Percentiles rank a stretch among this genome's conserved stretches.
These are phyloP conservation scores for Pica pica DNA, from an alignment of 2,113 vertebrate species.

Conservation along the genomic window DNA sequence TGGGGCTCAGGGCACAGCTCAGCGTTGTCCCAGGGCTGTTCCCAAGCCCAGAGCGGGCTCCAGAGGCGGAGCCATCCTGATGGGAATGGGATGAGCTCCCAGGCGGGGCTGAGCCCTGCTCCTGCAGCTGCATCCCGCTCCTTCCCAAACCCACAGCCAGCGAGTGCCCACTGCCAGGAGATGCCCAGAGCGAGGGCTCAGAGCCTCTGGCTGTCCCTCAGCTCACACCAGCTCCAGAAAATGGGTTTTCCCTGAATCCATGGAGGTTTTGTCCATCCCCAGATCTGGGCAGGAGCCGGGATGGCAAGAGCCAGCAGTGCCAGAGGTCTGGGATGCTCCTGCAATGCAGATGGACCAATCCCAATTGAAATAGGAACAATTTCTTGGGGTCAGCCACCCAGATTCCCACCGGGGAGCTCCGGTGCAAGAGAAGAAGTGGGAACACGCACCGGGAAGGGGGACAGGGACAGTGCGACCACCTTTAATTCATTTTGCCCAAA, in stretches of 20 bases:
- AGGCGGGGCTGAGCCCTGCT: not conserved
- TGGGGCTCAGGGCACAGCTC: not conserved
- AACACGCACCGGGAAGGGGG: fast-evolving
- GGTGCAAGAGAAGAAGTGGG: not conserved
- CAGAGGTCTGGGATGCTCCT: not conserved
- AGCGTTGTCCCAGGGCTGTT: not conserved
- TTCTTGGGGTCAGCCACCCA: not conserved
- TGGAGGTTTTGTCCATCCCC: not conserved
- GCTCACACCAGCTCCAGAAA: not conserved
- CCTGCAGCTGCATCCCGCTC: not conserved
- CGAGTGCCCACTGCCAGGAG: not conserved
- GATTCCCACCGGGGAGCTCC: not conserved
- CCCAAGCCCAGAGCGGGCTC: not conserved
- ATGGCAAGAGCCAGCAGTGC: not conserved
- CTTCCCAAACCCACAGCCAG: not conserved
- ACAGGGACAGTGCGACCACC: not conserved
- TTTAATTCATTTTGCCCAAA: not conserved
- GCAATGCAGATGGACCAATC: not conserved
- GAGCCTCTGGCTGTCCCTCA: not conserved
- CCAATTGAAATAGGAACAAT: not conserved
- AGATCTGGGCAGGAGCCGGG: not conserved
- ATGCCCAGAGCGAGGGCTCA: not conserved
- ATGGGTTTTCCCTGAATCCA: not conserved
- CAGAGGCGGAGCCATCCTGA: not conserved
- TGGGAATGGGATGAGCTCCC: not conserved